phyloP scores from a whole-genome alignment of 2,888 invertebrate genomes.

The Drosophila colorata region DNA sequence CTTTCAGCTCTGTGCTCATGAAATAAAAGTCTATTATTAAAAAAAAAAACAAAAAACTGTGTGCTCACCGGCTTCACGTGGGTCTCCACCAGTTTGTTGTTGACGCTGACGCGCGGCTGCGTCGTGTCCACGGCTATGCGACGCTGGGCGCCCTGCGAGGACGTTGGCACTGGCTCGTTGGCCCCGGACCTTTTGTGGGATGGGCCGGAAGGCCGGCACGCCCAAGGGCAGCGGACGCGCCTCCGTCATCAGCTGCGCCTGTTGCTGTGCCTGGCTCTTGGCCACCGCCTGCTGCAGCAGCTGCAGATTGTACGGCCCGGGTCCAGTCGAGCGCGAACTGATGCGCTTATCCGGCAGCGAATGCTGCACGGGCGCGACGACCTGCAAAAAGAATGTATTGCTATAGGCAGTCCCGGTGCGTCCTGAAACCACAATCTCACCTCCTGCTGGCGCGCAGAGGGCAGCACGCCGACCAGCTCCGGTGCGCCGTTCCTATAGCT shows the following conservation, averaged over 20 bases:
- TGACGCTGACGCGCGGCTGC: conserved; percentile 78
- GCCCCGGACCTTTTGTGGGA: conserved; percentile 87
- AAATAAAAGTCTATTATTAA: too few relatives aligned
- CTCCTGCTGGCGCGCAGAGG: conserved; percentile 64
- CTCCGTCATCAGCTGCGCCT: conserved; percentile 84
- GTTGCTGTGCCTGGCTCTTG: conserved; percentile 47
- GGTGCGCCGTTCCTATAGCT: conserved; percentile 87
- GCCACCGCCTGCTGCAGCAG: conserved; percentile 52
- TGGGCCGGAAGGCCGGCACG: conserved; percentile 92
- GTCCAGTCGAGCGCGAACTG: conserved; percentile 77
- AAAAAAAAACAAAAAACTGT: too few relatives aligned
- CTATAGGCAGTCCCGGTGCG: neutral
- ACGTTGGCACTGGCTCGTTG: conserved; percentile 30
- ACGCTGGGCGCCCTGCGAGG: conserved; percentile 61
- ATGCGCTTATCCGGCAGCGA: conserved; percentile 78
- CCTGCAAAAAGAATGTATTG: conserved; percentile 25
- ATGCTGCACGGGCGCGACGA: conserved; percentile 46
- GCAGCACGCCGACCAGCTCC: conserved; percentile 83
- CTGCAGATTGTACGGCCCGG: conserved; percentile 61
- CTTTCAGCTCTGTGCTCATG: conserved; percentile 29
- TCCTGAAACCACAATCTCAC: conserved; percentile 15
- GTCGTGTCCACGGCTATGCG: conserved; percentile 80
- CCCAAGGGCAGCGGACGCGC: conserved; percentile 87
- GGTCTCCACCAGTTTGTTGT: conserved; percentile 75
- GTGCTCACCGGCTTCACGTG: conserved; percentile 66